Percentiles rank a stretch among this genome's conserved stretches.
phyloP scores from a whole-genome alignment of 2,888 invertebrate genomes.

The Bedellia somnulentella region DNA sequence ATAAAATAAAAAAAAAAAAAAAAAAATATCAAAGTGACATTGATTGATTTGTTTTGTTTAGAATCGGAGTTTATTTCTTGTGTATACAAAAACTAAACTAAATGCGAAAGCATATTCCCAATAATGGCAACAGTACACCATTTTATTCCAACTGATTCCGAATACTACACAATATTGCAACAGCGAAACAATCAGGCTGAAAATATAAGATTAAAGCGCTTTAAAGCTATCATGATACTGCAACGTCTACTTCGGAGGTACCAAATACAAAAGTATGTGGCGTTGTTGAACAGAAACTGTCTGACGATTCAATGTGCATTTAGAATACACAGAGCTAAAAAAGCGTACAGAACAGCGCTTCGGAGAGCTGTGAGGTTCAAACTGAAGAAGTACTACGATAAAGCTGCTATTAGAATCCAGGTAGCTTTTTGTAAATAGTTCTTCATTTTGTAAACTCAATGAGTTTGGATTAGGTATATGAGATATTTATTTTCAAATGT shows the following conservation, averaged over 20 bases:
- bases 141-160: constrained; percentile 20
- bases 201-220: constrained; percentile 20
- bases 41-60: too few relatives aligned
- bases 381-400: constrained; percentile 30
- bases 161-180: constrained; percentile 31
- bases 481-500: too few relatives aligned
- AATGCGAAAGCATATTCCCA: too few relatives aligned
- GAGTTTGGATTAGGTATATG: too few relatives aligned
- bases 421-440: constrained; percentile 14
- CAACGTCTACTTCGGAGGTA: constrained; percentile 33
- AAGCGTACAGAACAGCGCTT: constrained; percentile 26
- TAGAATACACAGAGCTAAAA: constrained; percentile 28
- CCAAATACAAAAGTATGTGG: constrained; percentile 34
- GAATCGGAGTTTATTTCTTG: too few relatives aligned
- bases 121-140: constrained; percentile 33
- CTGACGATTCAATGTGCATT: constrained; percentile 40
- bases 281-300: constrained; percentile 35
- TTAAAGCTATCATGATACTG: constrained; percentile 27
- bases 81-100: too few relatives aligned
- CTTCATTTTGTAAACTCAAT: too few relatives aligned
- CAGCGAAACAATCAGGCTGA: constrained; percentile 25
- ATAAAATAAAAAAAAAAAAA: too few relatives aligned
- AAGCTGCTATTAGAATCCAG: constrained; percentile 35
- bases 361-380: constrained; percentile 31
- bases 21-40: too few relatives aligned